Evolutionary conservation across 2,888 invertebrate genomes (phyloP), one percentile per base, ranked within the genome.

Genomic region (Lissocephala sabroskyi): DNA sequence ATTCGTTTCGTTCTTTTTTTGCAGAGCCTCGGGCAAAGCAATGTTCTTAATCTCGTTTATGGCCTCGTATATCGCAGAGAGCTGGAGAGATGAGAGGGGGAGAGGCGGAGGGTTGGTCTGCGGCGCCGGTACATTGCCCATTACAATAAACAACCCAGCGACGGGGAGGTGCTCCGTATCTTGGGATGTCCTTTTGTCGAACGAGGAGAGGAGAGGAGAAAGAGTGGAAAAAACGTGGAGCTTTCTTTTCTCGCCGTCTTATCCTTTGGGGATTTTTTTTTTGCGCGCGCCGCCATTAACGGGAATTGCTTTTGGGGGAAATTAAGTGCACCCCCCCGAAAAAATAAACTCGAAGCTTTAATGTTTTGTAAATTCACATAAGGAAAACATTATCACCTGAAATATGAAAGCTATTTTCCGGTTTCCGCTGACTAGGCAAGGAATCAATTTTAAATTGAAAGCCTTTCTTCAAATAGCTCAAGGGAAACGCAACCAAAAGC

Each of bases 331-430:
- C 62, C 62, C 56, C 74, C 50, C 26, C 45, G 18, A 26, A 32
- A 7, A 23, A 13, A 37, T 26, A 33, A 18, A 52, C 56, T 59
- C n/a, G 64, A 52, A 73, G 67, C 65, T 73, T 79, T 78, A 79
- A 76, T 80, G 79, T 73, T 80, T 80, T 78, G 79, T 79, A 80
- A 79, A 79, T 80, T 81, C 81, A 79, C 79, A 80, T 80, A 76
- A 79, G 80, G 80, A 81, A 81, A 70, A 74, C 79, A 79, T 81
- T 81, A 80, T 63, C 80, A 80, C 76, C 81, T 81, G 81, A 81
- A 79, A 77, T 81, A 80, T 81, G 76, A 64, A 70, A 74, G 76
- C 79, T 77, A 80, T 80, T 79, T 79, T 62, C 62, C 52, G 57
- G 67, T 77, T 76, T 65, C 57, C 66, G 65, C 60, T 73, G 30